Conservation (phyloP, 2,888 invertebrate genomes). For the Gymnosoma rotundatum region DNA sequence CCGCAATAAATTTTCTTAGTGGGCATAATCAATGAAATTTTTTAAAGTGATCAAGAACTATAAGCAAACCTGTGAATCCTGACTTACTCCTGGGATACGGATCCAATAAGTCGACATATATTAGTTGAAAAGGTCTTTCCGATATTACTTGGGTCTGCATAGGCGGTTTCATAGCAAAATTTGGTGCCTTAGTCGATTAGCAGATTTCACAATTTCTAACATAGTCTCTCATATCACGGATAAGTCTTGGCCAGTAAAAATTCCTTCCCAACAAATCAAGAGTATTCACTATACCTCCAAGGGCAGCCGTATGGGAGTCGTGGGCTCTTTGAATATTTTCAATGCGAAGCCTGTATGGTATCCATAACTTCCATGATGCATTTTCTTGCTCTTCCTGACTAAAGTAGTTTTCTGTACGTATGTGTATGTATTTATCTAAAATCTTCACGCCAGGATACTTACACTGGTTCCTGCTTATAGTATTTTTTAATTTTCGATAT, state of each 20-base stretch:
- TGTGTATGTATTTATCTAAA: background rate
- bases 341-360: background rate
- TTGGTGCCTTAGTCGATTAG: background rate
- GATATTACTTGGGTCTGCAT: background rate
- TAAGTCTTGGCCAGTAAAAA: background rate
- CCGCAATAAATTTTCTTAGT: background rate
- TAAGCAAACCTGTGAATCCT: slow-evolving; percentile 1
- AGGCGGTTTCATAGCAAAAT: background rate
- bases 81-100: slow-evolving; percentile 48
- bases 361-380: slow-evolving; percentile 14
- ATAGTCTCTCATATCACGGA: background rate
- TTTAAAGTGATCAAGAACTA: slow-evolving; percentile 48
- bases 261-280: background rate
- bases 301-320: background rate
- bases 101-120: slow-evolving; percentile 63
- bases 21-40: slow-evolving; percentile 58
- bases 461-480: background rate
- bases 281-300: slow-evolving; percentile 25
- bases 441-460: slow-evolving; percentile 32
- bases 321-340: background rate
- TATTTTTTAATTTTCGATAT: background rate
- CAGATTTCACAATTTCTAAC: background rate
- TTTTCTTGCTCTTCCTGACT: background rate
- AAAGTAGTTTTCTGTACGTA: background rate
- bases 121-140: slow-evolving; percentile 54